These are phyloP conservation scores for Motacilla alba DNA, from an alignment of 2,113 vertebrate species.

Conservation along the genomic window DNA sequence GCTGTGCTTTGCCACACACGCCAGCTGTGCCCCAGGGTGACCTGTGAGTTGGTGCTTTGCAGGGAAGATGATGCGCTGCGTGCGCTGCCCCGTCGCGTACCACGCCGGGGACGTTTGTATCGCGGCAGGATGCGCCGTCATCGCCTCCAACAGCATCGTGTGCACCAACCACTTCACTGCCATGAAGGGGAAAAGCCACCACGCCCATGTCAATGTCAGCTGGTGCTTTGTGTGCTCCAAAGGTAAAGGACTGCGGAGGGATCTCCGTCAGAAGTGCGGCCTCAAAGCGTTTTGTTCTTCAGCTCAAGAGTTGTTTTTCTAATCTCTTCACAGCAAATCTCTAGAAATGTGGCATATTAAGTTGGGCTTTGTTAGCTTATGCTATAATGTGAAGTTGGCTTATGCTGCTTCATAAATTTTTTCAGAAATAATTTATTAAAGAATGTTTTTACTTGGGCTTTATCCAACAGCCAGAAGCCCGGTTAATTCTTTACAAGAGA, in stretches of 20 bases:
- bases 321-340: accelerated
- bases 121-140: constrained; percentile 88
- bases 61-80: constrained; percentile 93
- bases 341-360: background rate
- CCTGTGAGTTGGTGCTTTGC: background rate
- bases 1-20: background rate
- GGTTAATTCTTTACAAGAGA: background rate
- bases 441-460: background rate
- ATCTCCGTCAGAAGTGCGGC: accelerated
- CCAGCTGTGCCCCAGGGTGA: background rate
- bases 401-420: background rate
- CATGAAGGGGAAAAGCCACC: constrained; percentile 91
- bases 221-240: constrained; percentile 99
- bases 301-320: background rate
- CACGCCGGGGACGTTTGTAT: constrained; percentile 89
- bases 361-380: background rate
- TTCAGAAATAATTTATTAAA: background rate
- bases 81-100: constrained; percentile 94
- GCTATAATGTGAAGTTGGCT: background rate
- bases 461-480: background rate
- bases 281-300: background rate
- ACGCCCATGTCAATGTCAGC: constrained; percentile 95
- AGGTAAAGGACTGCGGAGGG: constrained; percentile 72
- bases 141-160: constrained; percentile 85
- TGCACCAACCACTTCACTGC: constrained; percentile 92